phyloP scores from a whole-genome alignment of 2,888 invertebrate species.

The Orgyia antiqua region DNA sequence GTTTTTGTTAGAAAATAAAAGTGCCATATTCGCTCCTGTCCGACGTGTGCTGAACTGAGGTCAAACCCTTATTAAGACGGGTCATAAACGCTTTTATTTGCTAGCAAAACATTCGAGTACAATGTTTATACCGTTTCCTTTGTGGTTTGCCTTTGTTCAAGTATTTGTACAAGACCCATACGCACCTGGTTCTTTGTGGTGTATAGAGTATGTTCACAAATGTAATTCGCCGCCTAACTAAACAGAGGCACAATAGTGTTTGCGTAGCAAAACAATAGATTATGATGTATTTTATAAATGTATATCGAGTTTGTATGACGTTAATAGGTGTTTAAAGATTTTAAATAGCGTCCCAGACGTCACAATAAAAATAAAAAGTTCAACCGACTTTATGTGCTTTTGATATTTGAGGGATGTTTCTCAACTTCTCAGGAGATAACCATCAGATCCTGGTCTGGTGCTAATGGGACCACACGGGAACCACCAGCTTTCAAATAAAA shows the following conservation, averaged over 20 bases:
- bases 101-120: constrained; percentile 27
- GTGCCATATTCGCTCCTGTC: too few species aligned
- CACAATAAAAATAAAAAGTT: too few species aligned
- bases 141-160: constrained; percentile 28
- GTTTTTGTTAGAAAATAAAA: too few species aligned
- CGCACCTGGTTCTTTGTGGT: constrained; percentile 39
- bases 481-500: too few species aligned
- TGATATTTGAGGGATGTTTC: too few species aligned
- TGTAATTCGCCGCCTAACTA: constrained; percentile 27
- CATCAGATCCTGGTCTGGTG: too few species aligned
- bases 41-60: constrained; percentile 1
- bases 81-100: constrained; percentile 31
- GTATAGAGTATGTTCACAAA: constrained; percentile 34
- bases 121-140: constrained; percentile 24
- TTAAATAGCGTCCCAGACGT: too few species aligned
- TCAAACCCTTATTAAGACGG: constrained; percentile 11
- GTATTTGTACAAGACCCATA: constrained; percentile 37
- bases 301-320: neutral
- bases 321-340: too few species aligned
- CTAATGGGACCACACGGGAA: too few species aligned
- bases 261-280: constrained; percentile 17
- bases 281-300: constrained; percentile 7
- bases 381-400: too few species aligned
- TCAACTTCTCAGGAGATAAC: too few species aligned
- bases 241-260: constrained; percentile 22